These are phyloP conservation scores for Ophthalmolycus amberensis DNA, from an alignment of 2,113 vertebrate species.

Conservation along the genomic window DNA sequence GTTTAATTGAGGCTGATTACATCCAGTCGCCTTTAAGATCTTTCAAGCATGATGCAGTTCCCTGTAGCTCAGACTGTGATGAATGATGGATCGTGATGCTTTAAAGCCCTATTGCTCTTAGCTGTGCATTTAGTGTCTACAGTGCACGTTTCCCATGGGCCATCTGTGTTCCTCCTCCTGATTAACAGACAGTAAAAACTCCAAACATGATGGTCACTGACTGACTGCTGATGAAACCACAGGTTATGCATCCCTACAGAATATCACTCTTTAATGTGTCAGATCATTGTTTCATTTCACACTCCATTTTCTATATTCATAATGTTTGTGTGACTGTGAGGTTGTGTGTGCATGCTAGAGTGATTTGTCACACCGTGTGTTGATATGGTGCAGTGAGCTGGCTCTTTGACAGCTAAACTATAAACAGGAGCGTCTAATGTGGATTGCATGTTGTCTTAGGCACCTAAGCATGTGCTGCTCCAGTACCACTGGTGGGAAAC, in stretches of 20 bases:
- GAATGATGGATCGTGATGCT: constrained; percentile 67
- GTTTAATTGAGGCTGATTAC: constrained; percentile 56
- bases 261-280: constrained; percentile 28
- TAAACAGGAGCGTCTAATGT: constrained; percentile 49
- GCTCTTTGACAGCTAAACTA: constrained; percentile 49
- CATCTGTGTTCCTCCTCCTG: constrained; percentile 68
- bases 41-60: neutral
- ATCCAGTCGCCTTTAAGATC: constrained; percentile 23
- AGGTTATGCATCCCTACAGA: constrained; percentile 30
- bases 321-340: constrained; percentile 3
- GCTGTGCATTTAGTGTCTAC: constrained; percentile 69
- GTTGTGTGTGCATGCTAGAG: constrained; percentile 20
- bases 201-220: constrained; percentile 40
- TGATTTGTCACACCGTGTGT: constrained; percentile 61
- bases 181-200: constrained; percentile 72
- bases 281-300: constrained; percentile 60
- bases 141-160: constrained; percentile 57
- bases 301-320: constrained; percentile 51
- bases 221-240: constrained; percentile 57
- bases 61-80: constrained; percentile 45
- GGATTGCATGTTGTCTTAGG: constrained; percentile 40
- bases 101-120: constrained; percentile 70
- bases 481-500: constrained; percentile 1
- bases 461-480: constrained; percentile 4
- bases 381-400: constrained; percentile 62